A percentile compares a stretch with the other conserved stretches of the same genome.
phyloP scores from a whole-genome alignment of 2,113 vertebrate species.

The Mirounga angustirostris region DNA sequence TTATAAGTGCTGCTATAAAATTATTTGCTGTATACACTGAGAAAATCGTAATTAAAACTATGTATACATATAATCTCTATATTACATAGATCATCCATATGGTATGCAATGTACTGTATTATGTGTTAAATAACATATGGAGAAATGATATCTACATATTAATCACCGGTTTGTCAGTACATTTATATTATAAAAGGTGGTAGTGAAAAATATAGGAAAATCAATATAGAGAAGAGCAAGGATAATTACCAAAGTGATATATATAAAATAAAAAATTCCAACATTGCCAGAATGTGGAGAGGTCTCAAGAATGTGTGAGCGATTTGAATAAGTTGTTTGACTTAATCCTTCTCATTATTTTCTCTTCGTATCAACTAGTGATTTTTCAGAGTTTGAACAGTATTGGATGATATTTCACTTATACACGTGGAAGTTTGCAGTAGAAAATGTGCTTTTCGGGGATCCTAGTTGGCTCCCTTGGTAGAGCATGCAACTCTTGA shows the following conservation, averaged over 20 bases:
- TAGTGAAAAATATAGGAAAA: background rate
- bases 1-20: background rate
- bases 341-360: background rate
- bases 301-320: background rate
- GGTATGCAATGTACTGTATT: background rate
- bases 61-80: background rate
- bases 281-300: background rate
- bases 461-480: too few species aligned
- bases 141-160: background rate
- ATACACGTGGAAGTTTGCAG: too few species aligned
- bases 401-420: background rate
- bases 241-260: background rate
- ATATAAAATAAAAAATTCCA: background rate
- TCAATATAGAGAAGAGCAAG: background rate
- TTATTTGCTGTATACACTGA: background rate
- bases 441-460: background rate
- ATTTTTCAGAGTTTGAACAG: background rate
- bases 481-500: too few species aligned
- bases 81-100: background rate
- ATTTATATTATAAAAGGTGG: background rate
- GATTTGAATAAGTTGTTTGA: background rate
- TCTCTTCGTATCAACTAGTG: background rate
- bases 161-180: background rate
- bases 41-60: background rate
- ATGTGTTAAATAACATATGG: background rate